phyloP scores from a whole-genome alignment of 2,888 invertebrate species.

The Cyrtodaria siliqua region DNA sequence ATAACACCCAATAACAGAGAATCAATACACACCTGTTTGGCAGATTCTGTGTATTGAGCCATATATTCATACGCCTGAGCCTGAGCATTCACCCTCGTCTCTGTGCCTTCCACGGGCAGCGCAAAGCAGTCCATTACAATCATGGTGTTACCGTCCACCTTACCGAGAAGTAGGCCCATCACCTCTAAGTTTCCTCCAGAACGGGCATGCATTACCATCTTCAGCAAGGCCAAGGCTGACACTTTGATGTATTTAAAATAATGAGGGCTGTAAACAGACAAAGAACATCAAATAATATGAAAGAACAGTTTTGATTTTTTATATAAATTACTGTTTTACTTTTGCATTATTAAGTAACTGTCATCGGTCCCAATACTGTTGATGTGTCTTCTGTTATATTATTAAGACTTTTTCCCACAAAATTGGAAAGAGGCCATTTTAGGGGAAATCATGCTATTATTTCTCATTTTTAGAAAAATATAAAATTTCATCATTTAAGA shows the following conservation, averaged over 20 bases:
- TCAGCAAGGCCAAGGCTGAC: constrained; percentile 97
- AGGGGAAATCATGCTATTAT: no score
- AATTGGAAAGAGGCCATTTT: no score
- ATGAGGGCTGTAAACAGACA: constrained; percentile 91
- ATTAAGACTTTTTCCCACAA: no score
- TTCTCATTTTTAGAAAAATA: no score
- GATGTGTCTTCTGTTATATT: no score
- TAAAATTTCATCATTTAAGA: no score
- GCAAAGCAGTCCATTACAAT: constrained; percentile 99
- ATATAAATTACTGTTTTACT: no score
- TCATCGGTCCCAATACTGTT: no score
- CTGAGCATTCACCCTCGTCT: constrained; percentile 86
- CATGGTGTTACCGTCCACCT: constrained; percentile 95
- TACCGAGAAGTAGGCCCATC: constrained; percentile 96
- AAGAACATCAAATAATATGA: no score
- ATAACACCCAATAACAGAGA: no score
- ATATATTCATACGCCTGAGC: constrained; percentile 99
- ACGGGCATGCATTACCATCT: constrained; percentile 99
- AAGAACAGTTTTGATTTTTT: no score
- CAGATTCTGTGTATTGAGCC: constrained; percentile 99
- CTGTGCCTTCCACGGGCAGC: constrained; percentile 90
- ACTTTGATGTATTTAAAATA: constrained; percentile 99
- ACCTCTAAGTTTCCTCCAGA: constrained; percentile 95
- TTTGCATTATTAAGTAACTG: no score
- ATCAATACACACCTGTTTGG: constrained; percentile 95